Conservation (phyloP, 2,113 vertebrate genomes). For the Ivindomyrus marchei region DNA sequence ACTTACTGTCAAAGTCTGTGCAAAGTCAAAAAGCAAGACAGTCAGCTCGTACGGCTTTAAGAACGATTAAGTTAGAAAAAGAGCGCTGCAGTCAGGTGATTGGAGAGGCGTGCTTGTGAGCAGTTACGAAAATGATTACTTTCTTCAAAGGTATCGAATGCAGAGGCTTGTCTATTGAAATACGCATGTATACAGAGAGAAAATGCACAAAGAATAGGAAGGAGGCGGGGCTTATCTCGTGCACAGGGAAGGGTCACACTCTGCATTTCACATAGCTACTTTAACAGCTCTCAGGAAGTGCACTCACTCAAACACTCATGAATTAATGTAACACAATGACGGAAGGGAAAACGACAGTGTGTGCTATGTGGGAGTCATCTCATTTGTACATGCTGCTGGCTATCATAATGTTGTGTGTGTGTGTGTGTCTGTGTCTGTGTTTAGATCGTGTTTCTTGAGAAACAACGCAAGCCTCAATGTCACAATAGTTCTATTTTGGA, state of each 20-base stretch:
- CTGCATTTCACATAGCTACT: slow-evolving; percentile 1
- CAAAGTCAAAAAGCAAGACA: neutral
- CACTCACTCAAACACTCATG: neutral
- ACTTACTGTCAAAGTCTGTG: neutral
- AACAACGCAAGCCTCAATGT: neutral
- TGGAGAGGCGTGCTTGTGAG: neutral
- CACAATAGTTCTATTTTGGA: neutral
- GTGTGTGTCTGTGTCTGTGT: neutral
- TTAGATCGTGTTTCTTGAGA: neutral
- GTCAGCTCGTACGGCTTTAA: neutral
- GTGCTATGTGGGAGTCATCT: neutral
- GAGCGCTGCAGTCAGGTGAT: neutral
- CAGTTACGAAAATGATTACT: neutral
- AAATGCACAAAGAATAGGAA: neutral
- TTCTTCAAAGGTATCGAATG: neutral
- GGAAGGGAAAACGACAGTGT: neutral
- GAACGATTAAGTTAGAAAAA: neutral
- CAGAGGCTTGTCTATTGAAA: neutral
- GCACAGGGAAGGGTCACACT: neutral
- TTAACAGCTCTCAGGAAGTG: neutral
- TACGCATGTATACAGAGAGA: neutral
- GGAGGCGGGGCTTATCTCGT: neutral
- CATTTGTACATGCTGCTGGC: neutral
- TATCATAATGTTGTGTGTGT: neutral
- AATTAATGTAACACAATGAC: neutral